A percentile compares a stretch with the other conserved stretches of the same genome.
phyloP scores from a whole-genome alignment of 23 tunicate genomes.

The Trididemnum miniatum region DNA sequence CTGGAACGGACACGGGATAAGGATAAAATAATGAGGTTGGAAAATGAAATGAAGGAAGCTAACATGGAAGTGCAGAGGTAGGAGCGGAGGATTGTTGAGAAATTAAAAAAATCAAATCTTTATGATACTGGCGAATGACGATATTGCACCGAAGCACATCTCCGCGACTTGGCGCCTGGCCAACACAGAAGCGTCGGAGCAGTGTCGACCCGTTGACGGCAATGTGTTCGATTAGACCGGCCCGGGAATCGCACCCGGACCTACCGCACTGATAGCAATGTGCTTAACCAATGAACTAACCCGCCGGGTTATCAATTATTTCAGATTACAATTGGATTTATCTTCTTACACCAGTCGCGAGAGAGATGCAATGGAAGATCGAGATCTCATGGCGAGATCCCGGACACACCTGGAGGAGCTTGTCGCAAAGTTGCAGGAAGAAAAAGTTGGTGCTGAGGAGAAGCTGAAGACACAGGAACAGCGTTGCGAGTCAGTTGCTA shows the following conservation, averaged over 20 bases:
- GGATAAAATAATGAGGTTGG: slow-evolving; percentile 21
- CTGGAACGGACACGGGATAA: slow-evolving; percentile 15
- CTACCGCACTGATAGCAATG: too few relatives aligned
- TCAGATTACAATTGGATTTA: slow-evolving; percentile 55
- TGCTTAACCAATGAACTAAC: too few relatives aligned
- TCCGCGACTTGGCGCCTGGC: too few relatives aligned
- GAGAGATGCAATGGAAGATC: slow-evolving; percentile 39
- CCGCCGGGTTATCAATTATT: too few relatives aligned
- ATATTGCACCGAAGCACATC: too few relatives aligned
- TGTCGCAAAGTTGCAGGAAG: slow-evolving; percentile 69
- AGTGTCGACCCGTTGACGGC: too few relatives aligned
- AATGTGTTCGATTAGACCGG: too few relatives aligned
- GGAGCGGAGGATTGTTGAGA: too few relatives aligned
- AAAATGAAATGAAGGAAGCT: slow-evolving; percentile 39
- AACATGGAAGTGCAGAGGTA: slow-evolving; percentile 30
- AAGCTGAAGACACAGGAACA: slow-evolving; percentile 35
- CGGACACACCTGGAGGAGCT: slow-evolving; percentile 62
- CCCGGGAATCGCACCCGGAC: too few relatives aligned
- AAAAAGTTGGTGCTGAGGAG: slow-evolving; percentile 53
- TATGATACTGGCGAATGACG: too few relatives aligned
- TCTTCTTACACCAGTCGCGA: slow-evolving; percentile 34
- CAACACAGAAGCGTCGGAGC: too few relatives aligned
- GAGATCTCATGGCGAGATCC: slow-evolving; percentile 32
- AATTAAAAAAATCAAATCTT: too few relatives aligned
- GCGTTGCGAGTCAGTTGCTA: slow-evolving; percentile 42